Percentiles rank a stretch among this genome's conserved stretches.
phyloP scores from a whole-genome alignment of 2,797 vertebrate species.

The Malacoraja senta region DNA sequence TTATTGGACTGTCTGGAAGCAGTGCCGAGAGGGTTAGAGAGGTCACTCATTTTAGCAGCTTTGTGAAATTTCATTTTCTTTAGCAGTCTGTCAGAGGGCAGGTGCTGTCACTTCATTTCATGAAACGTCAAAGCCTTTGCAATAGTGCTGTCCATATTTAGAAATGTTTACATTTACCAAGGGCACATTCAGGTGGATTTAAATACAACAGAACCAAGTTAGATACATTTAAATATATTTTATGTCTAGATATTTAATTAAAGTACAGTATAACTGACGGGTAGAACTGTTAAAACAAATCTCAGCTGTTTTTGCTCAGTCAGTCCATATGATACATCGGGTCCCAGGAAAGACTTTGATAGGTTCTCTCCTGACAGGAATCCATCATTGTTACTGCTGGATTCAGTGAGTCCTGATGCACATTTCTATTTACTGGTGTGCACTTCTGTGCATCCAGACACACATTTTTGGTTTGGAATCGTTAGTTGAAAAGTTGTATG shows the following conservation, averaged over 20 bases:
- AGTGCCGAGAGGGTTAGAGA: neutral
- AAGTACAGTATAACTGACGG: neutral
- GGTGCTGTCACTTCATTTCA: neutral
- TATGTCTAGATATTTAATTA: neutral
- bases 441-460: no score
- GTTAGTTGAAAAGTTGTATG: no score
- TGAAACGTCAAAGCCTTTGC: neutral
- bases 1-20: neutral
- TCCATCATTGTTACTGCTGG: neutral
- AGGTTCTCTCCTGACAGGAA: neutral
- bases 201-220: neutral
- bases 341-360: neutral
- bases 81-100: neutral
- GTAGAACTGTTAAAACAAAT: neutral
- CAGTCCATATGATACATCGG: neutral
- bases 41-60: neutral
- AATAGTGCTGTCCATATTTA: neutral
- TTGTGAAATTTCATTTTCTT: neutral
- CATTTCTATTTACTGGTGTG: neutral
- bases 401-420: neutral
- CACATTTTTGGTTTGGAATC: neutral
- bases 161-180: neutral
- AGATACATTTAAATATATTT: slow-evolving; percentile 2
- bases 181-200: neutral
- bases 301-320: neutral